phyloP scores from a whole-genome alignment of 2,113 vertebrate genomes.

The Pelecanus crispus region DNA sequence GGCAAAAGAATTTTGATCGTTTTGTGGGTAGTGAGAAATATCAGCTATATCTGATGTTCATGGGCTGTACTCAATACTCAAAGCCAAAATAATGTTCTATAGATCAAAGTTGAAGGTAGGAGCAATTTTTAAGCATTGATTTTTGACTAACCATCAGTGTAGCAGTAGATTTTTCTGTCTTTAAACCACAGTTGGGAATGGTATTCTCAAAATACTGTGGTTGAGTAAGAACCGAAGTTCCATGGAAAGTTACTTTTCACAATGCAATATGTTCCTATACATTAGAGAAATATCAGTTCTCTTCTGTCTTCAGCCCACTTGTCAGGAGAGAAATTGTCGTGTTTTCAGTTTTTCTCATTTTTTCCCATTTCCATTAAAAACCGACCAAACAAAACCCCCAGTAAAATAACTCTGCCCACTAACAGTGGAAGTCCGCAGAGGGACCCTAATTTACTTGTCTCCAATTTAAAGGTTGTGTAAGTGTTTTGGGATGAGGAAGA shows the following conservation, averaged over 20 bases:
- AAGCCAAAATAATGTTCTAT: neutral
- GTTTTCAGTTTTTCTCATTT: neutral
- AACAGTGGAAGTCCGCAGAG: neutral
- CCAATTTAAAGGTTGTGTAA: neutral
- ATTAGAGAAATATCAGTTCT: slow-evolving; percentile 21
- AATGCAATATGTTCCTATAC: neutral
- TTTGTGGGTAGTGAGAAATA: slow-evolving; percentile 1
- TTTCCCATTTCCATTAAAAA: neutral
- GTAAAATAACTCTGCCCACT: neutral
- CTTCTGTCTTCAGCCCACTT: neutral
- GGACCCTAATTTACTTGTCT: neutral
- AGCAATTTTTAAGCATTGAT: slow-evolving; percentile 58
- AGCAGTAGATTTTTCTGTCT: slow-evolving; percentile 48
- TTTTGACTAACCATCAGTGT: slow-evolving; percentile 36
- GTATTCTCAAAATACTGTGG: slow-evolving; percentile 8
- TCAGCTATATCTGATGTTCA: slow-evolving; percentile 29
- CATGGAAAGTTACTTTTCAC: slow-evolving; percentile 29
- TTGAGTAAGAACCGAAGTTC: slow-evolving; percentile 28
- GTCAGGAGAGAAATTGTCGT: neutral
- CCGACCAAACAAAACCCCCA: neutral
- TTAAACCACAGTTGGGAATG: slow-evolving; percentile 54
- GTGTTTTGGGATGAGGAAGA: neutral
- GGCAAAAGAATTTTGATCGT: neutral
- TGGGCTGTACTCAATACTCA: neutral
- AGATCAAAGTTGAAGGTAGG: slow-evolving; percentile 14